Evolutionary conservation across 1,140 invertebrate genomes (phyloP).

Genomic region (Bombus confusus): DNA sequence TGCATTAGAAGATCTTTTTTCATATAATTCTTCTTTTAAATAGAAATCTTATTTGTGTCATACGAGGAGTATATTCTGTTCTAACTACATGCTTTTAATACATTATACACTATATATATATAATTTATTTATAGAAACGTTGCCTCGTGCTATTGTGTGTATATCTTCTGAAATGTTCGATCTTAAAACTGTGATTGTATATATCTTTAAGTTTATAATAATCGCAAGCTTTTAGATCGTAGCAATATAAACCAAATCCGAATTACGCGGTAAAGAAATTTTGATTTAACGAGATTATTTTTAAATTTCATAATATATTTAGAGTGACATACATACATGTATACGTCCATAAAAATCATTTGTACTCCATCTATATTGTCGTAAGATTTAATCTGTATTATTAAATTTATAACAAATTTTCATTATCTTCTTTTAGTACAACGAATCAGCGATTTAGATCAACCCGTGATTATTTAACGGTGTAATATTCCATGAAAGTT

Average conservation of each 20-base stretch:
- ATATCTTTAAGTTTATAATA: no score
- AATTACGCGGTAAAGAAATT: background rate
- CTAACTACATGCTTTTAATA: background rate
- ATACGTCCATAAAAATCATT: background rate
- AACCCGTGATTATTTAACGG: no score
- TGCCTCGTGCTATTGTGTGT: background rate
- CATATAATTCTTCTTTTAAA: background rate
- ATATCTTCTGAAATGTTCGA: background rate
- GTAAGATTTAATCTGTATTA: background rate
- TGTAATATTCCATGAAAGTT: no score
- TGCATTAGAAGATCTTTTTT: no score
- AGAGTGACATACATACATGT: background rate
- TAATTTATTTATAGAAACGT: background rate
- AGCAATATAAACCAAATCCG: accelerated
- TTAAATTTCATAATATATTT: background rate
- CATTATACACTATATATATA: background rate
- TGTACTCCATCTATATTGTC: background rate
- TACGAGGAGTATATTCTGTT: background rate
- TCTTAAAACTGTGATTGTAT: no score
- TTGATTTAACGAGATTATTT: background rate
- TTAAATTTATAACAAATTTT: no score
- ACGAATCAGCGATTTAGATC: no score
- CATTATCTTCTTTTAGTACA: no score
- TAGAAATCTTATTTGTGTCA: background rate
- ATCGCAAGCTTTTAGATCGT: no score